Percentiles rank a stretch among this genome's conserved stretches.
Conservation (phyloP, 2,888 invertebrate genomes). For the Oxytorus armatus region DNA sequence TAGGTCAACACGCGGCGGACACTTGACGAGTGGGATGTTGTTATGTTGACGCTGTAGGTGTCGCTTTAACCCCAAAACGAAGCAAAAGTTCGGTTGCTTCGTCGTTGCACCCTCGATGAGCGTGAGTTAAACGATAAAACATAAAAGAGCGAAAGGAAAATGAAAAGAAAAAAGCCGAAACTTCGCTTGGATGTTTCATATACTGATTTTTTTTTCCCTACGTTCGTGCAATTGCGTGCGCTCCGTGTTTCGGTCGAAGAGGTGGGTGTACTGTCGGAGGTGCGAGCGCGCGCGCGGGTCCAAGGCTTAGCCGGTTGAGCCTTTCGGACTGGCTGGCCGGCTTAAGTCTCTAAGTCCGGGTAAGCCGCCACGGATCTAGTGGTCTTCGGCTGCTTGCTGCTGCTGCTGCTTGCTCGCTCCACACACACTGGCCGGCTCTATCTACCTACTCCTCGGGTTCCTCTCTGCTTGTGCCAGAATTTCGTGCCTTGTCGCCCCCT, state of each 20-base stretch:
- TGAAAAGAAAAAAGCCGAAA: slow-evolving; percentile 5
- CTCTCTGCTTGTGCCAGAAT: slow-evolving; percentile 77
- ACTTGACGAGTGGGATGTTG: slow-evolving; percentile 1
- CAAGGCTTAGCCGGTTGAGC: slow-evolving; percentile 82
- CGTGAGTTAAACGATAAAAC: slow-evolving; percentile 6
- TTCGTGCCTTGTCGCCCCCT: slow-evolving; percentile 88
- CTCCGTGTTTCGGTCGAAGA: slow-evolving; percentile 22
- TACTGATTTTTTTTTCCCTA: slow-evolving; percentile 38
- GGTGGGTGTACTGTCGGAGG: slow-evolving; percentile 23
- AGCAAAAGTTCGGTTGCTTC: slow-evolving; percentile 22
- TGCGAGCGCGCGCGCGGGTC: slow-evolving; percentile 58
- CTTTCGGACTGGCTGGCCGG: slow-evolving; percentile 83
- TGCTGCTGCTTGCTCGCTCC: slow-evolving; percentile 54
- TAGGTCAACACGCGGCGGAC: slow-evolving; percentile 52
- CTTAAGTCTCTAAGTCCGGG: slow-evolving; percentile 83
- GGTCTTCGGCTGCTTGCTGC: slow-evolving; percentile 79
- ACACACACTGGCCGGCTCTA: slow-evolving; percentile 55
- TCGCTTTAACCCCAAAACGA: slow-evolving; percentile 23
- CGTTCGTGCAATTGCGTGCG: slow-evolving; percentile 30
- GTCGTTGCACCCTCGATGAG: slow-evolving; percentile 66
- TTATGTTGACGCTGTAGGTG: slow-evolving; percentile 13
- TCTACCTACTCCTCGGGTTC: slow-evolving; percentile 44
- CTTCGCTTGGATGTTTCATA: slow-evolving; percentile 41
- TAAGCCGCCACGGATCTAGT: slow-evolving; percentile 82
- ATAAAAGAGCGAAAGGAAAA: background rate